These are phyloP conservation scores for Pogonocichla stellata DNA, from an alignment of 2,113 vertebrate species.

Conservation along the genomic window DNA sequence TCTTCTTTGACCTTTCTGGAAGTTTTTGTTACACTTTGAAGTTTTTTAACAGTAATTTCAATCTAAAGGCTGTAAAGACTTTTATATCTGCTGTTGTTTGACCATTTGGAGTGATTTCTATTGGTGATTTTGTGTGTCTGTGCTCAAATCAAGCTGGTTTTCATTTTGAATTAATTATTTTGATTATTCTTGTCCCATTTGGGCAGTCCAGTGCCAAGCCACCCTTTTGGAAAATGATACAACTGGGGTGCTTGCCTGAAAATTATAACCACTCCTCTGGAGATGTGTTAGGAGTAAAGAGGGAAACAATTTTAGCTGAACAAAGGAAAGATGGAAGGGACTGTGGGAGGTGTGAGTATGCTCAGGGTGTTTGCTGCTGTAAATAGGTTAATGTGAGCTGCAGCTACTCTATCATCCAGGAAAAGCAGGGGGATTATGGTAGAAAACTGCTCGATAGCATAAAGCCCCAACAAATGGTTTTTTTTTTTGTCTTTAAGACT, in stretches of 20 bases:
- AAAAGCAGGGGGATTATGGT: not conserved
- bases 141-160: not conserved
- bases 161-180: not conserved
- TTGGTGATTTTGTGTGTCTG: not conserved
- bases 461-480: not conserved
- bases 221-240: not conserved
- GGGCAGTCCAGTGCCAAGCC: not conserved
- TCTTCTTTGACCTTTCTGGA: not conserved
- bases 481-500: constrained; percentile 7
- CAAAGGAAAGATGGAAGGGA: not conserved
- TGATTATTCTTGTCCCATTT: not conserved
- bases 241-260: not conserved
- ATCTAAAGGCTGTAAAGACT: rapidly evolving
- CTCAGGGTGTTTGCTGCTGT: not conserved
- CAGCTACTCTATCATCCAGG: not conserved
- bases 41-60: not conserved
- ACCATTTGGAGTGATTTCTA: not conserved
- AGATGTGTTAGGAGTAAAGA: not conserved
- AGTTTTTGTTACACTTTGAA: not conserved
- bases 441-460: not conserved
- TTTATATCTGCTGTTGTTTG: not conserved
- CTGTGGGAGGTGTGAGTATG: not conserved
- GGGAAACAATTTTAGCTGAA: not conserved
- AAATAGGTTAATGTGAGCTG: not conserved
- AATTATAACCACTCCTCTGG: not conserved